Evolutionary conservation across 2,888 invertebrate species (phyloP).

Genomic region (Phaedon cochleariae): DNA sequence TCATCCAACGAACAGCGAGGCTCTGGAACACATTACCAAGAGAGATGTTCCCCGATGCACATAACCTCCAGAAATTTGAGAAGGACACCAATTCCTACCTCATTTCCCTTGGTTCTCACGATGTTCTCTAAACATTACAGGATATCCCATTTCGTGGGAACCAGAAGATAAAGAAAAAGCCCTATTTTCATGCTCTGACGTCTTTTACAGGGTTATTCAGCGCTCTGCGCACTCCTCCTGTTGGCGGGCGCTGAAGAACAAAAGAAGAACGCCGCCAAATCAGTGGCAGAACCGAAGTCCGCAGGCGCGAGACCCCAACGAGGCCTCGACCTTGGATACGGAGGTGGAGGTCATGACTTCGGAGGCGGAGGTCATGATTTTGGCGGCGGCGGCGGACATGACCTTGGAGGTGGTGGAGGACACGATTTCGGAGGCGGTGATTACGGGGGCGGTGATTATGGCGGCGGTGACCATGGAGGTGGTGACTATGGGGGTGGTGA

Average conservation of each 20-base stretch:
- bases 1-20: no score
- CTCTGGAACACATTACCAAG: no score
- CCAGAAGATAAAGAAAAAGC: no score
- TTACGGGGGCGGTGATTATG: constrained; percentile 54
- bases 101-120: no score
- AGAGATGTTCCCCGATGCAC: no score
- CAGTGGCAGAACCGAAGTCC: constrained; percentile 62
- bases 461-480: no score
- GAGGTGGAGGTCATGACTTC: constrained; percentile 53
- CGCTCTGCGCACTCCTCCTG: constrained; percentile 58
- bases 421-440: constrained; percentile 39
- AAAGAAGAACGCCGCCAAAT: constrained; percentile 43
- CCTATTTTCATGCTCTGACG: no score
- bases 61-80: no score
- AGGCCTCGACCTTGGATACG: constrained; percentile 71
- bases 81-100: no score
- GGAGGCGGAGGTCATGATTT: constrained; percentile 56
- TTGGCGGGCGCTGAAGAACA: constrained; percentile 58
- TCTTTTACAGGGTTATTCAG: constrained; percentile 56
- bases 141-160: no score
- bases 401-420: constrained; percentile 56
- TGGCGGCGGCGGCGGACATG: constrained; percentile 55
- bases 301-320: constrained; percentile 66
- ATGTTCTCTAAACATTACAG: no score
- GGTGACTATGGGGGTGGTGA: constrained; percentile 56